Percentiles rank a stretch among this genome's conserved stretches.
Evolutionary conservation across 2,888 invertebrate genomes (phyloP).

Genomic region (Heliconius sara): DNA sequence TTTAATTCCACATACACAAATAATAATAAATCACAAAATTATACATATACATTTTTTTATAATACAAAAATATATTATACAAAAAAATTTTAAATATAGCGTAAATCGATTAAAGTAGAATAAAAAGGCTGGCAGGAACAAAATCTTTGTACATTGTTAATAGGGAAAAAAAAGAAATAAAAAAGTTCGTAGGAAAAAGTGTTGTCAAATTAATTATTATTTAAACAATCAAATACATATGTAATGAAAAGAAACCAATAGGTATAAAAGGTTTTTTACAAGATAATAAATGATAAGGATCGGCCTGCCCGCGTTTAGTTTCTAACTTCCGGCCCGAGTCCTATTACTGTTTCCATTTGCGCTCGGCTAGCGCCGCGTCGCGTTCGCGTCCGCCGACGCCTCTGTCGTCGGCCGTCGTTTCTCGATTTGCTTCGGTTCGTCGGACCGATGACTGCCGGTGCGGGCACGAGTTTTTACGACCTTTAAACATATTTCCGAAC

Average conservation of each 20-base stretch:
- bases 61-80: not conserved
- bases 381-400: too few species aligned
- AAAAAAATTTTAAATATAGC: not conserved
- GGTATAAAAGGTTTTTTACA: not conserved
- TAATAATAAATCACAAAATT: not conserved
- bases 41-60: not conserved
- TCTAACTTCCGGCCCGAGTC: too few species aligned
- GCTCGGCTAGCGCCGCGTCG: too few species aligned
- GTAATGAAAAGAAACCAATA: not conserved
- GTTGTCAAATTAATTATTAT: not conserved
- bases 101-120: not conserved
- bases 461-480: too few species aligned
- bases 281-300: not conserved
- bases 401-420: too few species aligned
- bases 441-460: too few species aligned
- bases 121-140: not conserved
- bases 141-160: constrained; percentile 9
- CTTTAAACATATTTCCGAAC: too few species aligned
- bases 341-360: too few species aligned
- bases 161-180: not conserved
- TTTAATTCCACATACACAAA: not conserved
- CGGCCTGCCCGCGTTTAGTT: too few species aligned
- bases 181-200: not conserved
- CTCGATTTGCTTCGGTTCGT: too few species aligned
- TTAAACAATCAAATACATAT: not conserved